phyloP scores from a whole-genome alignment of 2,113 vertebrate genomes.

The Ameiurus melas region DNA sequence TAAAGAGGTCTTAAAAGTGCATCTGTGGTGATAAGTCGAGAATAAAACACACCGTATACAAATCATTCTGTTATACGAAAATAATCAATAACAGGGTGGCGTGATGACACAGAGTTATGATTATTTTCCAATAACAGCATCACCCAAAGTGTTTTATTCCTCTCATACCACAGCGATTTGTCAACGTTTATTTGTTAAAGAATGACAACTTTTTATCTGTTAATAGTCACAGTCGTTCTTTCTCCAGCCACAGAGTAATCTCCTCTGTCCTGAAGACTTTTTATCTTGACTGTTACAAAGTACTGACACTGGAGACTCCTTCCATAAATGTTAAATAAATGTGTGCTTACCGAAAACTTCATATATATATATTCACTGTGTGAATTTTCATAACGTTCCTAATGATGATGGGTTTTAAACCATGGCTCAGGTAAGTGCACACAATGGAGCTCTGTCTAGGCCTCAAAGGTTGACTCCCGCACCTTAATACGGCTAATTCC shows the following conservation, averaged over 20 bases:
- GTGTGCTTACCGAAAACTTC: not conserved
- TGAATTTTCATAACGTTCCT: not conserved
- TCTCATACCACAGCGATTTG: not conserved
- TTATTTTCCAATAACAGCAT: not conserved
- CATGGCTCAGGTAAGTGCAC: slow-evolving; percentile 26
- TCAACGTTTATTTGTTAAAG: not conserved
- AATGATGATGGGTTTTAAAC: not conserved
- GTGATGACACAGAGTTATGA: not conserved
- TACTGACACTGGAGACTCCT: not conserved
- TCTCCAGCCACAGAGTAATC: not conserved
- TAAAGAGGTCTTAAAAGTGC: not conserved
- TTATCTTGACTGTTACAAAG: not conserved
- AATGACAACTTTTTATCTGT: not conserved
- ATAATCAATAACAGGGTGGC: no score
- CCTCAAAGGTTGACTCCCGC: not conserved
- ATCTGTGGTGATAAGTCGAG: not conserved
- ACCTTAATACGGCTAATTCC: slow-evolving; percentile 68
- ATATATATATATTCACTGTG: no score
- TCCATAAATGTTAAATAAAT: not conserved
- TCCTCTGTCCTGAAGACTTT: not conserved
- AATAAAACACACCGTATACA: not conserved
- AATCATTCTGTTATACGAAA: not conserved
- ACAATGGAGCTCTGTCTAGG: slow-evolving; percentile 49
- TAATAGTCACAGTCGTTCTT: not conserved
- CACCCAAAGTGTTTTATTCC: not conserved